A percentile compares a stretch with the other conserved stretches of the same genome.
phyloP scores from a whole-genome alignment of 2,797 vertebrate species.

The Chromis chromis region DNA sequence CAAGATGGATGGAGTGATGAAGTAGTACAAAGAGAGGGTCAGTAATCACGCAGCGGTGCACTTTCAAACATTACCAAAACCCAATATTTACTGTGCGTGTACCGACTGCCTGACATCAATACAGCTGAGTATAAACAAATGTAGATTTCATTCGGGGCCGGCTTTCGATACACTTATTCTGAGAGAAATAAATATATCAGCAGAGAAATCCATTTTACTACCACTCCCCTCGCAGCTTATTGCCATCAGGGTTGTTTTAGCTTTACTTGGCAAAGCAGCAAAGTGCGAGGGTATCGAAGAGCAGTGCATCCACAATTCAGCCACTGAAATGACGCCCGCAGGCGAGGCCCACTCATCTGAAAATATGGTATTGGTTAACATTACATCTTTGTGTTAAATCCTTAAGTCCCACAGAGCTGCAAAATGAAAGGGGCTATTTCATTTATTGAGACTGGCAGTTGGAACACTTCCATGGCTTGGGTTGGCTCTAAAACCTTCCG shows the following conservation, averaged over 20 bases:
- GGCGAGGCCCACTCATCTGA: background rate
- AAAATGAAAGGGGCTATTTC: background rate
- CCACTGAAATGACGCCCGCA: constrained; percentile 19
- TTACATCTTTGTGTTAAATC: constrained; percentile 11
- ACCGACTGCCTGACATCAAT: constrained; percentile 51
- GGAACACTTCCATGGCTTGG: background rate
- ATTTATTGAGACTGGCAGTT: background rate
- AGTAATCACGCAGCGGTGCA: constrained; percentile 47
- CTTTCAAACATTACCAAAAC: constrained; percentile 60
- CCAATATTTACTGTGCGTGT: constrained; percentile 66
- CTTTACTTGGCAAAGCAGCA: constrained; percentile 34
- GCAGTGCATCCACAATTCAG: constrained; percentile 30
- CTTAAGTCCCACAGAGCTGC: background rate
- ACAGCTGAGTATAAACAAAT: constrained; percentile 66
- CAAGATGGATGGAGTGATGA: constrained; percentile 62
- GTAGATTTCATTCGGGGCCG: constrained; percentile 51
- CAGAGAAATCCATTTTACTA: constrained; percentile 66
- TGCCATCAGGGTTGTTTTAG: constrained; percentile 51
- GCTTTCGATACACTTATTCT: constrained; percentile 55
- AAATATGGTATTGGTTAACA: constrained; percentile 20
- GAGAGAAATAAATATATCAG: constrained; percentile 56
- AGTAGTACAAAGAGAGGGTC: constrained; percentile 39
- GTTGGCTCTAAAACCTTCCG: background rate
- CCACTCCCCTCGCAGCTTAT: constrained; percentile 28
- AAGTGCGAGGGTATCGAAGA: constrained; percentile 26